Percentiles rank a stretch among this genome's conserved stretches.
Evolutionary conservation across 2,888 invertebrate genomes (phyloP).

Genomic region (Ectobius pallidus): DNA sequence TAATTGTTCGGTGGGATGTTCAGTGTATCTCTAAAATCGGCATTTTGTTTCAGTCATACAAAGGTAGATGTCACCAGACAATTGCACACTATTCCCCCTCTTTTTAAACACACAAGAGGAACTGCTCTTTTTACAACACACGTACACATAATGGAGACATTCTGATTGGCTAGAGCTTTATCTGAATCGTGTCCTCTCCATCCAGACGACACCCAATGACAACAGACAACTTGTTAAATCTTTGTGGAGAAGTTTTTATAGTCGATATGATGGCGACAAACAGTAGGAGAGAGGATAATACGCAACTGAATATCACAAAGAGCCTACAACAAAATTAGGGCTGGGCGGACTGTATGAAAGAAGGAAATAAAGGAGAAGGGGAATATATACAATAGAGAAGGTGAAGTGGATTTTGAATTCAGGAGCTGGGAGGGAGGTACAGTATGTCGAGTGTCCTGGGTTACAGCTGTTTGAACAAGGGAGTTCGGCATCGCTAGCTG

Average conservation of each 20-base stretch:
- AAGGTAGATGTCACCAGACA: not conserved
- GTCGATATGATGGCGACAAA: not conserved
- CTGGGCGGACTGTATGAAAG: conserved; percentile 25
- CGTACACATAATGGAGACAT: not conserved
- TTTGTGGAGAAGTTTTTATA: conserved; percentile 3
- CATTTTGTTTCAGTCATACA: too few relatives aligned
- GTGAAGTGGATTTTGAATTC: conserved; percentile 28
- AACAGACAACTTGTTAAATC: not conserved
- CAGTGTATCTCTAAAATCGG: too few relatives aligned
- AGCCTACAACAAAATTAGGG: conserved; percentile 24
- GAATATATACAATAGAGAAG: conserved; percentile 28
- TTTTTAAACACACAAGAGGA: not conserved
- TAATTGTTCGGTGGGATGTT: too few relatives aligned
- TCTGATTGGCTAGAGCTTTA: conserved; percentile 13
- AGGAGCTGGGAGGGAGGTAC: not conserved
- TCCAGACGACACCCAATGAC: conserved; percentile 23
- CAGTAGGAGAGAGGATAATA: not conserved
- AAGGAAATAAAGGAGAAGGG: not conserved
- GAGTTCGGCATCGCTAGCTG: not conserved
- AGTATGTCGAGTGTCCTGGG: conserved; percentile 15
- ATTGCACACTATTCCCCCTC: not conserved
- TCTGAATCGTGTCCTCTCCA: not conserved
- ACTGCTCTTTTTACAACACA: conserved; percentile 22
- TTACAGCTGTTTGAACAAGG: conserved; percentile 29
- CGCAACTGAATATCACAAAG: too few relatives aligned